phyloP scores from a whole-genome alignment of 2,888 invertebrate genomes.

The Dastarcus helophoroides region DNA sequence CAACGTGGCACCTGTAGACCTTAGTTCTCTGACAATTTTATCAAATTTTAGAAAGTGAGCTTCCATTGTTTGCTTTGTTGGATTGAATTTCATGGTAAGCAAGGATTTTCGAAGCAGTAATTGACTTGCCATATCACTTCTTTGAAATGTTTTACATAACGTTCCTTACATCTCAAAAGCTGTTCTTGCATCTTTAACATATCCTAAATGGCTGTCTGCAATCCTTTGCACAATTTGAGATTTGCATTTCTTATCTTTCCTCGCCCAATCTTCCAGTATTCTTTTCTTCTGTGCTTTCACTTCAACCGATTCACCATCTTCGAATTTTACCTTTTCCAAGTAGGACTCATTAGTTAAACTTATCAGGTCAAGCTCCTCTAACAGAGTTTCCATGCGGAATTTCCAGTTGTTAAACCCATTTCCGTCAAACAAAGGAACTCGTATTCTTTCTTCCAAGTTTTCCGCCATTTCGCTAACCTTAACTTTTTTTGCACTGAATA shows the following conservation, averaged over 20 bases:
- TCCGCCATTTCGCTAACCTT: too few relatives aligned
- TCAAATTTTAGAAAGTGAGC: conserved; percentile 19
- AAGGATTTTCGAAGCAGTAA: conserved; percentile 17
- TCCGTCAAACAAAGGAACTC: conserved; percentile 14
- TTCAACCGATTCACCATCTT: too few relatives aligned
- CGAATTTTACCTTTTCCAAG: too few relatives aligned
- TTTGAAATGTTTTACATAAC: conserved; percentile 16
- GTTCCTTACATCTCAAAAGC: conserved; percentile 20
- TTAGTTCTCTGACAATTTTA: conserved; percentile 16
- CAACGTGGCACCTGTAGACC: conserved; percentile 14
- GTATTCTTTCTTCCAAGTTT: conserved; percentile 8
- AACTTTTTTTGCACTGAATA: too few relatives aligned
- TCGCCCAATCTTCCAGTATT: conserved; percentile 10
- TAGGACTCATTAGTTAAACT: too few relatives aligned
- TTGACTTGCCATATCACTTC: conserved; percentile 19
- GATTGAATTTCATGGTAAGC: conserved; percentile 16
- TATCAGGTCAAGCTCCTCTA: conserved; percentile 12
- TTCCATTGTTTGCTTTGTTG: conserved; percentile 15
- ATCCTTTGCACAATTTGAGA: conserved; percentile 19
- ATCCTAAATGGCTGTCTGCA: conserved; percentile 18
- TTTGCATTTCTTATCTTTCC: conserved; percentile 16
- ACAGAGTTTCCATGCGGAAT: conserved; percentile 13
- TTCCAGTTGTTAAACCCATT: conserved; percentile 14
- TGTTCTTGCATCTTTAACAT: conserved; percentile 18
- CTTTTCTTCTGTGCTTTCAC: conserved; percentile 13